Percentiles rank a stretch among this genome's conserved stretches.
These are phyloP conservation scores for Nothoprocta perdicaria DNA, from an alignment of 2,113 vertebrate genomes.

Conservation along the genomic window DNA sequence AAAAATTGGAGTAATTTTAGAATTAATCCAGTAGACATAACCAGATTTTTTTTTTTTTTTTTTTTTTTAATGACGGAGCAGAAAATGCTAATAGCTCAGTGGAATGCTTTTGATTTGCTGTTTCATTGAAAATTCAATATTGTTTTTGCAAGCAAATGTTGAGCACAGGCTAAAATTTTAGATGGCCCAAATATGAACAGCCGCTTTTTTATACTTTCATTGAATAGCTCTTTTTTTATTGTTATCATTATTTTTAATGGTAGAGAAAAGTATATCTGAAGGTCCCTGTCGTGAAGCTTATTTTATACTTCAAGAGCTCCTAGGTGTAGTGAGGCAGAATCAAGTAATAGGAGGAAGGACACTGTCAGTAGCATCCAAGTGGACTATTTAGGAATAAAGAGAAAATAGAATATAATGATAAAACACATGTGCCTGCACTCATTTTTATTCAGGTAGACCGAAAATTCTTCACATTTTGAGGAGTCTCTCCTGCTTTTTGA, in stretches of 20 bases:
- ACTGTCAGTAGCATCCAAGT: not conserved
- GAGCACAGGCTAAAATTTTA: constrained; percentile 28
- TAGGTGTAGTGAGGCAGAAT: not conserved
- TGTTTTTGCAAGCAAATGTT: constrained; percentile 22
- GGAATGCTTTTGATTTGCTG: constrained; percentile 44
- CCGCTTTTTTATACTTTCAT: not conserved
- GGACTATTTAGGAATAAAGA: not conserved
- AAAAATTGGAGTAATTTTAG: constrained; percentile 60
- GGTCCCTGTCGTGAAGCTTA: not conserved
- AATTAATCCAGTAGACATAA: constrained; percentile 69
- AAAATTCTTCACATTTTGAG: not conserved
- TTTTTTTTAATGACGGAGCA: not conserved
- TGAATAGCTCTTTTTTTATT: not conserved
- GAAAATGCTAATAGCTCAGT: constrained; percentile 49
- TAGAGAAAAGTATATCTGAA: not conserved
- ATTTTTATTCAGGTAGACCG: not conserved
- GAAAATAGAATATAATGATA: not conserved
- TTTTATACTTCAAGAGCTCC: not conserved
- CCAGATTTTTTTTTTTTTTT: not conserved
- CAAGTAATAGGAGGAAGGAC: not conserved
- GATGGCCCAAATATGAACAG: constrained; percentile 4
- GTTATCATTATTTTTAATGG: not conserved
- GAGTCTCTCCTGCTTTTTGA: not conserved
- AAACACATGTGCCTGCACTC: rapidly evolving
- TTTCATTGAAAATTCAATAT: constrained; percentile 14